Percentiles rank a stretch among this genome's conserved stretches.
These are phyloP conservation scores for Clupea harengus DNA, from an alignment of 2,113 vertebrate species.

Conservation along the genomic window DNA sequence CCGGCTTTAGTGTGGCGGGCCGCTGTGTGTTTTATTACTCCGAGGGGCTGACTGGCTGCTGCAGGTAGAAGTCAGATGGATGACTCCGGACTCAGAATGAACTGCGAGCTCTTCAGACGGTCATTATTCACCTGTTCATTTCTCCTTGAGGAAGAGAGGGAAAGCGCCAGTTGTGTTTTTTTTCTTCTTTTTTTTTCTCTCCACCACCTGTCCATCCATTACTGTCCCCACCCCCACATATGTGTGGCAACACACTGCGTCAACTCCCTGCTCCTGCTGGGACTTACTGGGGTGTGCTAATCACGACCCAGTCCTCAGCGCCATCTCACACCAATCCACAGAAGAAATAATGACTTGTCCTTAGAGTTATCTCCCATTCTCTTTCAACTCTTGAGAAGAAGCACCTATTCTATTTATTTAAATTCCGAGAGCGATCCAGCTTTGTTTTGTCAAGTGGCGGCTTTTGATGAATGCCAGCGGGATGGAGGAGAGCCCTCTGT, in stretches of 20 bases:
- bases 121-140: slow-evolving; percentile 72
- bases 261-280: not conserved
- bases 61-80: slow-evolving; percentile 62
- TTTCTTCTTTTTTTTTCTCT: slow-evolving; percentile 43
- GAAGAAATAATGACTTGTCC: not conserved
- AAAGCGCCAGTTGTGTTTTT: not conserved
- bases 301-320: not conserved
- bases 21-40: not conserved
- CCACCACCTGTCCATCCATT: slow-evolving; percentile 47
- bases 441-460: not conserved
- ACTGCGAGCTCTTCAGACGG: slow-evolving; percentile 60
- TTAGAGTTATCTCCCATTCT: not conserved
- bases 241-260: not conserved
- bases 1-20: not conserved
- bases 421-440: not conserved
- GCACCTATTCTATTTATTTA: not conserved
- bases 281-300: not conserved
- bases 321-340: not conserved
- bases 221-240: slow-evolving; percentile 27
- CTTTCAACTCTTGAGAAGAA: not conserved
- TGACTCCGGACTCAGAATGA: slow-evolving; percentile 64
- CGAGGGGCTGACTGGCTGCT: slow-evolving; percentile 57
- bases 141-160: slow-evolving; percentile 36
- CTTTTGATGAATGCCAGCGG: not conserved
- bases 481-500: not conserved